Conservation (phyloP, 2,888 invertebrate genomes). For the Mesorhabditis spiculigera region DNA sequence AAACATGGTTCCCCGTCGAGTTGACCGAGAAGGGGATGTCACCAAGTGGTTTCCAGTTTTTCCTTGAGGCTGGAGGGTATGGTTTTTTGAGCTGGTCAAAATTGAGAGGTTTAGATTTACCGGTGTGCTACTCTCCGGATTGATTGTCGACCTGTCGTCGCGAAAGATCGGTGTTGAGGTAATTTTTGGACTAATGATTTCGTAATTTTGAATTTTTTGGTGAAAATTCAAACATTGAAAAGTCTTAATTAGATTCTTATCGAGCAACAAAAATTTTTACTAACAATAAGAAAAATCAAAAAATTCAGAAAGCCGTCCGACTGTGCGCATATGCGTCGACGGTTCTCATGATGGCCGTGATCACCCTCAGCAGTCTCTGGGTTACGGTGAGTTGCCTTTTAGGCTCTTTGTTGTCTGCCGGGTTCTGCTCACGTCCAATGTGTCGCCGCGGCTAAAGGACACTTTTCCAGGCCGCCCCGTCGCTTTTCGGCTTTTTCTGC, state of each 20-base stretch:
- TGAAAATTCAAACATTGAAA: neutral
- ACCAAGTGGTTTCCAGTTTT: slow-evolving; percentile 20
- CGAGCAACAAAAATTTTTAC: neutral
- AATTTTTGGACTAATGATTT: neutral
- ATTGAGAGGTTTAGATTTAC: slow-evolving; percentile 2
- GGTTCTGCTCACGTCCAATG: neutral
- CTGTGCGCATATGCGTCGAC: neutral
- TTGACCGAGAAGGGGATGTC: slow-evolving; percentile 18
- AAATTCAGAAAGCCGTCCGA: neutral
- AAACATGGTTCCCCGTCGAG: slow-evolving; percentile 37
- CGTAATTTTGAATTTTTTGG: neutral
- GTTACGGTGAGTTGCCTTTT: neutral
- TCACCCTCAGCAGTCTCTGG: neutral
- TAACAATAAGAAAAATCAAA: neutral
- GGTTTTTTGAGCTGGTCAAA: neutral
- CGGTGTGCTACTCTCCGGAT: slow-evolving; percentile 26
- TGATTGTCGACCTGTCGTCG: slow-evolving; percentile 20
- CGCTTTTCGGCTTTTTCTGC: slow-evolving; percentile 2
- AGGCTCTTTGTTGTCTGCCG: neutral
- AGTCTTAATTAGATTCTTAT: neutral
- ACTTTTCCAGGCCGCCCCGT: neutral
- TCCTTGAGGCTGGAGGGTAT: slow-evolving; percentile 35
- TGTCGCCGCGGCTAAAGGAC: neutral
- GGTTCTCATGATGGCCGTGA: neutral
- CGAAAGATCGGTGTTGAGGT: slow-evolving; percentile 14